Percentiles rank a stretch among this genome's conserved stretches.
These are phyloP conservation scores for Nothoprocta pentlandii DNA, from an alignment of 2,113 vertebrate genomes.

Conservation along the genomic window DNA sequence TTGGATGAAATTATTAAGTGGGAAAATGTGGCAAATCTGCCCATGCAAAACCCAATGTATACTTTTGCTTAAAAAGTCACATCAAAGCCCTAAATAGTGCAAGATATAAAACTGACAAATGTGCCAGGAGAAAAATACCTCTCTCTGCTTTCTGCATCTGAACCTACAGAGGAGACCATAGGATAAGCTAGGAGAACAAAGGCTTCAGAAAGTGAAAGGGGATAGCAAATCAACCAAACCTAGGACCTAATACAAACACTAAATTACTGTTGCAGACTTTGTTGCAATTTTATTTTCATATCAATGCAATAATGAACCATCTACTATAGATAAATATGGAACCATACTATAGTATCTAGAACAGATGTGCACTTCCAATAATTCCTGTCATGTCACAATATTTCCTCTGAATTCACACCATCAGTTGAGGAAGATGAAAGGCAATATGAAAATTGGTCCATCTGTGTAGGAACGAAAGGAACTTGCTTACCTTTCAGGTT, in stretches of 20 bases:
- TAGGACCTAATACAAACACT: neutral
- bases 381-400: neutral
- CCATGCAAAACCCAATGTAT: conserved; percentile 35
- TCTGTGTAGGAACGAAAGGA: neutral
- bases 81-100: conserved; percentile 68
- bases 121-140: conserved; percentile 49
- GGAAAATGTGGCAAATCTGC: conserved; percentile 66
- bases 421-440: neutral
- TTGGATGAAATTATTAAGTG: conserved; percentile 67
- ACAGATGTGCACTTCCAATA: fast-evolving
- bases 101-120: conserved; percentile 53
- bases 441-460: neutral
- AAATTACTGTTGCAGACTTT: neutral
- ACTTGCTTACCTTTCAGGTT: neutral
- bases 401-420: neutral
- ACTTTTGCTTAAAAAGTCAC: conserved; percentile 70
- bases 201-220: neutral
- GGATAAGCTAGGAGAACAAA: neutral
- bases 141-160: neutral
- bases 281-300: neutral
- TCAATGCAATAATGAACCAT: fast-evolving
- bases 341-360: neutral
- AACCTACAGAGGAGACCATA: neutral
- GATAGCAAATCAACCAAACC: neutral
- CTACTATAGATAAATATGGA: neutral